A percentile compares a stretch with the other conserved stretches of the same genome.
Evolutionary conservation across 1,140 invertebrate genomes (phyloP).

Genomic region (Holcopasites calliopsidis): DNA sequence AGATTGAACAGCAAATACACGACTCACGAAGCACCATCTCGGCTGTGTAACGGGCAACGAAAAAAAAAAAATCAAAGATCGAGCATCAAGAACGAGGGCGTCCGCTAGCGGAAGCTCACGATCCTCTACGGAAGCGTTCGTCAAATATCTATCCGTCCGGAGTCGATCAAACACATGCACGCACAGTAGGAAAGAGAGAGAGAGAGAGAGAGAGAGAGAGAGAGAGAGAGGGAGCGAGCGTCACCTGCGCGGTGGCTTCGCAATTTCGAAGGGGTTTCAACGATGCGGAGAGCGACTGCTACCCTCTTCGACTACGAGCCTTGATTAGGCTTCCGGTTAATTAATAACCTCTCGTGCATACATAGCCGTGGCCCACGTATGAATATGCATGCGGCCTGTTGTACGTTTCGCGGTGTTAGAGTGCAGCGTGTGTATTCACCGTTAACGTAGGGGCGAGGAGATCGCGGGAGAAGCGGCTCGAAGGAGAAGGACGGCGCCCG

Average conservation of each 20-base stretch:
- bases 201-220: not conserved
- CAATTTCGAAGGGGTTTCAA: conserved; percentile 64
- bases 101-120: not conserved
- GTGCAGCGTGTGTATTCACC: conserved; percentile 48
- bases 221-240: conserved; percentile 26
- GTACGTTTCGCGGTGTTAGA: conserved; percentile 73
- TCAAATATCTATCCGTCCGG: conserved; percentile 47
- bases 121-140: conserved; percentile 10
- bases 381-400: conserved; percentile 78
- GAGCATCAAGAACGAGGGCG: not conserved
- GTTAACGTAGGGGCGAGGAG: conserved; percentile 41
- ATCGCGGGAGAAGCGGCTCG: conserved; percentile 18
- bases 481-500: not conserved
- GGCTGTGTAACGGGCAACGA: conserved; percentile 17
- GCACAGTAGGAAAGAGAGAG: not conserved
- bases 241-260: conserved; percentile 58
- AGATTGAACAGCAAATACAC: conserved; percentile 30
- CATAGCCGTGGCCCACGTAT: conserved; percentile 72
- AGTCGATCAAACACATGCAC: conserved; percentile 49
- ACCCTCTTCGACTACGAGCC: conserved; percentile 74
- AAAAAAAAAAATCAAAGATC: conserved; percentile 17
- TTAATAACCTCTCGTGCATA: conserved; percentile 80
- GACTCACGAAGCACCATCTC: conserved; percentile 22
- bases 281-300: conserved; percentile 63
- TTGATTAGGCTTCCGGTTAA: conserved; percentile 80